A percentile compares a stretch with the other conserved stretches of the same genome.
phyloP scores from a whole-genome alignment of 2,888 invertebrate species.

The Leptarthrus brevirostris region DNA sequence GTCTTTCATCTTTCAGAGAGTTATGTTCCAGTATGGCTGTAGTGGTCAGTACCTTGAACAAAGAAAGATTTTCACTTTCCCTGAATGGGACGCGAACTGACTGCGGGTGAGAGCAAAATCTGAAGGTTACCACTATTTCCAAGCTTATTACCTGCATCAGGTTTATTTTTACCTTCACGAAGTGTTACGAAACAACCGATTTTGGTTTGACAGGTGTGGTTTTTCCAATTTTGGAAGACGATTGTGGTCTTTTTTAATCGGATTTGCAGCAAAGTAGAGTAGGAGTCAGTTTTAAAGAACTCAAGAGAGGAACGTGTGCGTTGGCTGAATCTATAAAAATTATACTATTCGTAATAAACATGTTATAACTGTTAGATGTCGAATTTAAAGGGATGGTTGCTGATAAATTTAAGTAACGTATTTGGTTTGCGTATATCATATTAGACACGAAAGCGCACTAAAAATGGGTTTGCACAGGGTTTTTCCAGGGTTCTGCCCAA shows the following conservation, averaged over 20 bases:
- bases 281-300: too few species aligned
- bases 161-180: neutral
- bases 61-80: conserved; percentile 52
- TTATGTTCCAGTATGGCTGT: neutral
- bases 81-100: neutral
- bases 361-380: too few species aligned
- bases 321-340: too few species aligned
- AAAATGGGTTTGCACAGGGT: too few species aligned
- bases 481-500: too few species aligned
- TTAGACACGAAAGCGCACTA: too few species aligned
- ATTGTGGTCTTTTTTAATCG: conserved; percentile 23
- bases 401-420: too few species aligned
- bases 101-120: conserved; percentile 6
- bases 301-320: too few species aligned
- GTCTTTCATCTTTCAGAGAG: neutral
- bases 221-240: conserved; percentile 31
- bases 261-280: too few species aligned
- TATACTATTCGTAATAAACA: too few species aligned
- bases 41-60: conserved; percentile 19
- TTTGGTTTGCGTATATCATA: too few species aligned
- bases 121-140: conserved; percentile 20
- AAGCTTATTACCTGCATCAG: conserved; percentile 14
- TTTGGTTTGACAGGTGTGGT: neutral
- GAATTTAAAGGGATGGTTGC: too few species aligned
- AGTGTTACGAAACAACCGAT: conserved; percentile 28